Base-by-base conservation (phyloP, 2,113 vertebrate genomes). In the Mirza zaza region DNA sequence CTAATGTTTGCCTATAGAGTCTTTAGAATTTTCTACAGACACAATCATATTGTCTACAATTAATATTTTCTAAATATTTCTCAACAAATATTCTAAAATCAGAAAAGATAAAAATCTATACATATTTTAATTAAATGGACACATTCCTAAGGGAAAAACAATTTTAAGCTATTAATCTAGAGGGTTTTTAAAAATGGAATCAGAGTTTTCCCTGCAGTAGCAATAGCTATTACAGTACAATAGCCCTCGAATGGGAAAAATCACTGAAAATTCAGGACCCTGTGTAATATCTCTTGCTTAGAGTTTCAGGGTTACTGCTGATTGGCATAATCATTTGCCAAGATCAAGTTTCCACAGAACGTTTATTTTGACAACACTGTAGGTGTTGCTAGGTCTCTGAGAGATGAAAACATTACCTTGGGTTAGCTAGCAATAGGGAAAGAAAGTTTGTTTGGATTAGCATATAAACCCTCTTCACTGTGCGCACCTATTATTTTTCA, bases 301-400 rank as follows among this genome's bases (percentile, higher is more conserved):
- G 67, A 34, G 36, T 88, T 94, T 82, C 52, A 85, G 42, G 61
- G 45, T 93, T 77, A 67, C 32, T 91, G 20, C 27, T 42, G 57
- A 50, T 73, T 61, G 7, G 87, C 83, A 42, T 83, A 80, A 83
- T 83, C 36, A n/a, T 76, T 96, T 90, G 18, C 82, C 91, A 96
- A 94, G 91, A 95, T 52, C 86, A 79, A 42, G 32, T 96, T 94
- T 95, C 57, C 70, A 94, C 18, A 36, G 55, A 70, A 25, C 70
- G 39, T 96, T 97, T 96, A 79, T 61, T 94, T 55, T 90, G 45
- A 23, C 45, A 94, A 73, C 13, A 65, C 8, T 91, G 32, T n/a
- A 55, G n/a, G 8, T 90, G 70, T 50, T 8, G 6, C 76, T 67
- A 45, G 70, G n/a, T 75, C n/a, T 93, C 85, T 48, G 20, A 12